Conservation (phyloP, 2,888 invertebrate species). For the Camponotus fellah region DNA sequence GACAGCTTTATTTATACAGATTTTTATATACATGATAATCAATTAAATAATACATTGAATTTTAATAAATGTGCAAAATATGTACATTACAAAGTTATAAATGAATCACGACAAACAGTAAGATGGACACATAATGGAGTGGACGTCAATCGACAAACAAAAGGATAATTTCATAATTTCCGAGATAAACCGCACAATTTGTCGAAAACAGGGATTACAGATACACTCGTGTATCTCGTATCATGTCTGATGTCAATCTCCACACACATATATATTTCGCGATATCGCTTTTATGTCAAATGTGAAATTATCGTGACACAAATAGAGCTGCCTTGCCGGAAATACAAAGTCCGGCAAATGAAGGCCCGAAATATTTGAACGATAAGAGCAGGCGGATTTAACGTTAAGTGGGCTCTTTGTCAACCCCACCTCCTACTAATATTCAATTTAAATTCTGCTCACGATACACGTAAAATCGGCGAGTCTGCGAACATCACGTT, state of each 20-base stretch:
- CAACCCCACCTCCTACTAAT: conserved; percentile 50
- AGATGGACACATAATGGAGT: conserved; percentile 4
- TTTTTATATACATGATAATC: not conserved
- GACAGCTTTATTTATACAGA: conserved; percentile 3
- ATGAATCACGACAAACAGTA: conserved; percentile 16
- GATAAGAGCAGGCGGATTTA: conserved; percentile 52
- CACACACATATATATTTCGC: not conserved
- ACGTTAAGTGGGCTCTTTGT: conserved; percentile 58
- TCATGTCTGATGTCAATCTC: conserved; percentile 1
- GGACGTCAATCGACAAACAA: not conserved
- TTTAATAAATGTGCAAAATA: conserved; percentile 15
- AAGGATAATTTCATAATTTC: conserved; percentile 20
- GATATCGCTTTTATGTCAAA: conserved; percentile 18
- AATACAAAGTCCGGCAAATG: conserved; percentile 44
- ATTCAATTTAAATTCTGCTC: conserved; percentile 63
- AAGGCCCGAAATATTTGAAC: conserved; percentile 49
- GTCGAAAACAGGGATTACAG: not conserved
- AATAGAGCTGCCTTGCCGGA: conserved; percentile 7
- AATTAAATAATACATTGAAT: conserved; percentile 16
- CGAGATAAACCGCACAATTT: conserved; percentile 5
- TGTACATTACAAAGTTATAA: not conserved
- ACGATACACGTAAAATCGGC: conserved; percentile 55
- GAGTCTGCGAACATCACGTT: conserved; percentile 38
- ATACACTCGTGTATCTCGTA: conserved; percentile 4
- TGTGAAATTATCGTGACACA: conserved; percentile 20